These are phyloP conservation scores for Porites cylindrica DNA, from an alignment of 92 coral and sea anemone genomes.

Conservation along the genomic window DNA sequence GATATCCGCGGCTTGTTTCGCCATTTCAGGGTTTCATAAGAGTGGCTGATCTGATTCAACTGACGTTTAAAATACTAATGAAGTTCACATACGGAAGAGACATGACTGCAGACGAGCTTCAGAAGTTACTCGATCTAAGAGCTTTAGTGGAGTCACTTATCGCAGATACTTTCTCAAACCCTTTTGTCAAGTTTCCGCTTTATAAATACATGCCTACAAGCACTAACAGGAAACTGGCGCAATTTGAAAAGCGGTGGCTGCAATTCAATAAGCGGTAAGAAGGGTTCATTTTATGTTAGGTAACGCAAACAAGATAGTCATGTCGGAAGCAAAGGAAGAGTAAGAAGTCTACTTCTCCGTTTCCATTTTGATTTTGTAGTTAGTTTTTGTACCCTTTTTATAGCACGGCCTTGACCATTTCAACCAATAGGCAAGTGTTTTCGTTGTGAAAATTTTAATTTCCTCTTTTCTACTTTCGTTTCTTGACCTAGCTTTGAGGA, in stretches of 20 bases:
- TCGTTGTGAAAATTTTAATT: too few relatives aligned
- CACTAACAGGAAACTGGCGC: constrained; percentile 54
- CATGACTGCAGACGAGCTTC: constrained; percentile 53
- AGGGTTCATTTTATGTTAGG: not conserved
- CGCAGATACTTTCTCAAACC: constrained; percentile 72
- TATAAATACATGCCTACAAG: constrained; percentile 71
- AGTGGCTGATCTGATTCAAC: constrained; percentile 59
- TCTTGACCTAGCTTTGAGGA: constrained; percentile 33
- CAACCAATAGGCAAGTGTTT: too few relatives aligned
- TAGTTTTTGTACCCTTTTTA: too few relatives aligned
- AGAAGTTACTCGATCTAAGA: constrained; percentile 54
- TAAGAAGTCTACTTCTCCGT: not conserved
- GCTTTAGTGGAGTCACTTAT: constrained; percentile 49
- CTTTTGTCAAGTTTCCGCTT: constrained; percentile 64
- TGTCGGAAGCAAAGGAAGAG: too few relatives aligned
- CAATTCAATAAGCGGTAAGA: constrained; percentile 64
- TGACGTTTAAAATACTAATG: constrained; percentile 76
- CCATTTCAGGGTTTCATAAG: constrained; percentile 44
- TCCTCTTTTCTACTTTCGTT: not conserved
- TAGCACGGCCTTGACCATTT: too few relatives aligned
- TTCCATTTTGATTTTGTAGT: not conserved
- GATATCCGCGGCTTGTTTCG: not conserved
- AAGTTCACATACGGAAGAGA: constrained; percentile 76
- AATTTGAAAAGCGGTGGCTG: constrained; percentile 69
- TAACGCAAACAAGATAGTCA: too few relatives aligned